Conservation (phyloP, 1,140 invertebrate genomes). For the Bombus balteatus region DNA sequence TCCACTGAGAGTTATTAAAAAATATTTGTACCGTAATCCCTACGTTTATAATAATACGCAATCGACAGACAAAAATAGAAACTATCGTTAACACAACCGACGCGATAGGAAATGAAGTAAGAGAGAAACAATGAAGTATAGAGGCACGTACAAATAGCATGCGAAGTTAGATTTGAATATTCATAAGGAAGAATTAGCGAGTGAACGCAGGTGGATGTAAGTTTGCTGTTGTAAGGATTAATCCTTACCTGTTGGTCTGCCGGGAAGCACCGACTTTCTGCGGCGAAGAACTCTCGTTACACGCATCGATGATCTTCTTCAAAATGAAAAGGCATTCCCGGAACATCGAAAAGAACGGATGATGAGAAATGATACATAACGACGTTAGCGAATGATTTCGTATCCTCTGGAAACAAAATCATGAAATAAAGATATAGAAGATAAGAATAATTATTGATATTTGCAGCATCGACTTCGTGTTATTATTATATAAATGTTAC, state of each 20-base stretch:
- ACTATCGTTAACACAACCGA: too few species aligned
- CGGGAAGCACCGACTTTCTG: constrained; percentile 94
- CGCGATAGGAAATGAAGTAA: neutral
- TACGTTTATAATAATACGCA: too few species aligned
- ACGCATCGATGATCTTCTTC: constrained; percentile 97
- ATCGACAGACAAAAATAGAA: too few species aligned
- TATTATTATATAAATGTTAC: too few species aligned
- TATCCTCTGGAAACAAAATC: constrained; percentile 84
- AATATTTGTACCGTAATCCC: too few species aligned
- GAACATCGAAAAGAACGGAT: constrained; percentile 99
- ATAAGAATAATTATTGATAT: neutral
- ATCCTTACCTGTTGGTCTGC: constrained; percentile 89
- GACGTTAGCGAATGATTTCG: constrained; percentile 97
- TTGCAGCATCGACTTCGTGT: neutral
- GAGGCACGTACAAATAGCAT: neutral
- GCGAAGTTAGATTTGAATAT: neutral
- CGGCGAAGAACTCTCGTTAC: constrained; percentile 95
- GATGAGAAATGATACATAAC: constrained; percentile 98
- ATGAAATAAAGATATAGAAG: too few species aligned
- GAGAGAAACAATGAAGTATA: neutral
- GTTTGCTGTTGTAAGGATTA: neutral
- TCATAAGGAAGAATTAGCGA: neutral
- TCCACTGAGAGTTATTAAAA: too few species aligned
- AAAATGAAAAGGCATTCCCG: constrained; percentile 98
- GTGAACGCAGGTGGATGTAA: neutral